These are phyloP conservation scores for Metridium senile DNA, from an alignment of 92 coral and sea anemone species.

Conservation along the genomic window DNA sequence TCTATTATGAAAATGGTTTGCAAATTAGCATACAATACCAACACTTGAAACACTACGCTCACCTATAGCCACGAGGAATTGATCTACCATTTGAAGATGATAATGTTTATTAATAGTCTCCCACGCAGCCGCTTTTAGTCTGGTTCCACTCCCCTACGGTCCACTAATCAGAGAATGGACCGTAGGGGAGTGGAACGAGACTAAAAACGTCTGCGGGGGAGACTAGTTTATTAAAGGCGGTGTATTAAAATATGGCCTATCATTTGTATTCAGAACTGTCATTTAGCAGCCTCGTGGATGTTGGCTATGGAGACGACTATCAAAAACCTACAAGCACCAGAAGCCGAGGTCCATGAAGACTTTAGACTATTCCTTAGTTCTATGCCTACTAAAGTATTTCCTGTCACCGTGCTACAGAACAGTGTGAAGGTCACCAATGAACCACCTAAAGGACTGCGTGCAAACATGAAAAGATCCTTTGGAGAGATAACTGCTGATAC, in stretches of 20 bases:
- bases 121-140: no score
- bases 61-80: no score
- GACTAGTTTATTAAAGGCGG: no score
- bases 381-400: conserved; percentile 94
- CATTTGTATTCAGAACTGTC: conserved; percentile 71
- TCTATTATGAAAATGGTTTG: no score
- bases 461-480: conserved; percentile 95
- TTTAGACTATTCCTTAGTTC: conserved; percentile 98
- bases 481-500: conserved; percentile 90
- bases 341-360: conserved; percentile 94
- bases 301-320: conserved; percentile 95
- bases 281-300: conserved; percentile 99
- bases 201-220: no score
- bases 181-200: no score
- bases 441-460: conserved; percentile 98
- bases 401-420: conserved; percentile 97
- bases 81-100: no score
- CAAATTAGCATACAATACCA: no score
- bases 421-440: conserved; percentile 99
- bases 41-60: no score
- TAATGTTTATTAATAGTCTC: no score
- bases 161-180: no score
- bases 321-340: conserved; percentile 78
- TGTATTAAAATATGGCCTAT: neutral
- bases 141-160: no score